Evolutionary conservation across 2,797 vertebrate genomes (phyloP), one percentile per base, ranked within the genome.

Genomic region (Valencia hispanica): DNA sequence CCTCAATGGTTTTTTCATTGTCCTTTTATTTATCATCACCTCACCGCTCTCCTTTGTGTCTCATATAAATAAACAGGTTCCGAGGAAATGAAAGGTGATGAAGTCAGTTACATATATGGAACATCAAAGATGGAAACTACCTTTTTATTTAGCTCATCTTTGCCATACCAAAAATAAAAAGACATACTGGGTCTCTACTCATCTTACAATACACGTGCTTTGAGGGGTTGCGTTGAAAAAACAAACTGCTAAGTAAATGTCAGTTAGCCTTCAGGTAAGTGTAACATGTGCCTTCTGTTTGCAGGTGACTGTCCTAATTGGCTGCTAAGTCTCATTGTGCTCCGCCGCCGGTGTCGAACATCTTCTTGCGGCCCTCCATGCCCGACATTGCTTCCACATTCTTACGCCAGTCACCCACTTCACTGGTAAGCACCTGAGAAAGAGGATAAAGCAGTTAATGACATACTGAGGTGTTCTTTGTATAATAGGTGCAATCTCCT

Each of bases 351-450:
- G 96, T 95, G 18, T 96, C 95, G 15, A 96, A 96, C 95, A 96
- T 96, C 93, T 96, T 96, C 93, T 96, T 96, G 68, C 96, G 94
- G 53, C 96, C 96, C 77, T 96, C 96, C 96, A 96, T 96, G 57
- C 96, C 96, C 0, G 96, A 96, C 95, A 96, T 96, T 84, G 95
- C 96, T 89, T 96, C 96, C 90, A 96, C 95, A 7, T 96, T 96
- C 87, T 96, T 96, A 89, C 96, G 95, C 96, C 96, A 96, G 91
- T 96, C 96, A 0, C 95, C 91, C 68, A 96, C 95, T 79, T 96
- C 96, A n/a, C 2, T 30, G 5, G 92, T 95, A 22, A 92, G 92
- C 30, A 94, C 95, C 96, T 96, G 77, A 20, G 48, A 61, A 30
- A 20, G 50, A 71, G 30, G 3, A 66, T 1, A 20, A 22, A n/a